Evolutionary conservation across 2,888 invertebrate species (phyloP).

Genomic region (Abrostola triplasia): DNA sequence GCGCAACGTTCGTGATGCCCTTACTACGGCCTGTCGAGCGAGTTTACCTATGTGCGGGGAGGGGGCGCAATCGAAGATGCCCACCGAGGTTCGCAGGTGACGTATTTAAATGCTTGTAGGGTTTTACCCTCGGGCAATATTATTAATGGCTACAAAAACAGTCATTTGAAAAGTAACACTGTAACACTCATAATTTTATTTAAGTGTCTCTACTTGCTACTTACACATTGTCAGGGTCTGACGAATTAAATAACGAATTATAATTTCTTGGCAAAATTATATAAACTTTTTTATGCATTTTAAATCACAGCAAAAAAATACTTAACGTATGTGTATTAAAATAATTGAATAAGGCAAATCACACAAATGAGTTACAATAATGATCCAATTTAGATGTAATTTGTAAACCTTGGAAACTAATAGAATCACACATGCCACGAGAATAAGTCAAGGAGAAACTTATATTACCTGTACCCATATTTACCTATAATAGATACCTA

Average conservation of each 20-base stretch:
- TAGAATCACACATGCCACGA: not conserved
- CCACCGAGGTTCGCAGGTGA: conserved; percentile 14
- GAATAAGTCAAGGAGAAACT: not conserved
- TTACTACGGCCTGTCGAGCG: conserved; percentile 40
- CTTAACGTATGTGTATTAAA: too few species aligned
- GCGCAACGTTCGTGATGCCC: conserved; percentile 43
- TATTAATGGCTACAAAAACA: not conserved
- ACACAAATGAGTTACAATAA: conserved; percentile 1
- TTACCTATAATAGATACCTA: not conserved
- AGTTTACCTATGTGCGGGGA: conserved; percentile 40
- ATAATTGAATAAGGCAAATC: not conserved
- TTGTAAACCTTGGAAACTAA: not conserved
- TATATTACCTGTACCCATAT: not conserved
- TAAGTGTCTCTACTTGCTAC: conserved; percentile 1
- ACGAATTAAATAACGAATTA: too few species aligned
- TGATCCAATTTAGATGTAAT: conserved; percentile 1
- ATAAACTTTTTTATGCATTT: too few species aligned
- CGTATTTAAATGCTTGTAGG: conserved; percentile 11
- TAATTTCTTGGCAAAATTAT: too few species aligned
- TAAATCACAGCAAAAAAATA: too few species aligned
- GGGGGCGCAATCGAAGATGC: conserved; percentile 30
- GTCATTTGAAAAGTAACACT: conserved; percentile 8
- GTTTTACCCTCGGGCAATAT: conserved; percentile 26
- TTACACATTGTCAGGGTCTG: too few species aligned
- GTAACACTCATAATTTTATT: conserved; percentile 10